Conservation (phyloP, 2,888 invertebrate genomes). For the Ypsolopha sequella region DNA sequence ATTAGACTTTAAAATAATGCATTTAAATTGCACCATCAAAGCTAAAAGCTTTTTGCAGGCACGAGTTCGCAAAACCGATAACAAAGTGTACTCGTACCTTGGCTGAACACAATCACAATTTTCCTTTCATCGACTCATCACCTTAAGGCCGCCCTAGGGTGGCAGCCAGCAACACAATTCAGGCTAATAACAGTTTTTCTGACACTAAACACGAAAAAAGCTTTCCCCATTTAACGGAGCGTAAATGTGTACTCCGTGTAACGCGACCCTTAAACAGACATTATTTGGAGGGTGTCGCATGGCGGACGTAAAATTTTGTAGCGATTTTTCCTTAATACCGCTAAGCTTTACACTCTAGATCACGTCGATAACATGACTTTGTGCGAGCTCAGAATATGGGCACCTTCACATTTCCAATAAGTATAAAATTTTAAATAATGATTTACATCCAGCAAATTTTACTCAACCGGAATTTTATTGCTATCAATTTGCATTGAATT, state of each 20-base stretch:
- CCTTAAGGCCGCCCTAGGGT: constrained; percentile 11
- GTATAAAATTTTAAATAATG: background rate
- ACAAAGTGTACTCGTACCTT: background rate
- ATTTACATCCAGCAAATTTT: background rate
- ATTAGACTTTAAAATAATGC: too few relatives aligned
- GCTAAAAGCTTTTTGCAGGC: too few relatives aligned
- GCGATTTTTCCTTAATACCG: constrained; percentile 58
- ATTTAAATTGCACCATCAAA: too few relatives aligned
- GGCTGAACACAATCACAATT: background rate
- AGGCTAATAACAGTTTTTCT: constrained; percentile 69
- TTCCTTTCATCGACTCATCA: constrained; percentile 1
- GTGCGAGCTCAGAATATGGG: constrained; percentile 11
- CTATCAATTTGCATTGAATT: background rate
- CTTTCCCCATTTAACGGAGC: constrained; percentile 68
- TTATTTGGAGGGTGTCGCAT: constrained; percentile 63
- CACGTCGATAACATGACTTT: constrained; percentile 49
- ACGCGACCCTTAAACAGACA: constrained; percentile 67
- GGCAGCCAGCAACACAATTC: constrained; percentile 50
- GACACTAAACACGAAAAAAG: constrained; percentile 71
- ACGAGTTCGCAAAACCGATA: too few relatives aligned
- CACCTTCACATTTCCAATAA: background rate
- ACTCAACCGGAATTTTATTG: background rate
- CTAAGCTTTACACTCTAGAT: constrained; percentile 44
- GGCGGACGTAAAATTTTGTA: constrained; percentile 63
- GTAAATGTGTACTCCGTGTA: constrained; percentile 69